phyloP scores from a whole-genome alignment of 1,140 invertebrate genomes.

The Drosophila gunungcola region DNA sequence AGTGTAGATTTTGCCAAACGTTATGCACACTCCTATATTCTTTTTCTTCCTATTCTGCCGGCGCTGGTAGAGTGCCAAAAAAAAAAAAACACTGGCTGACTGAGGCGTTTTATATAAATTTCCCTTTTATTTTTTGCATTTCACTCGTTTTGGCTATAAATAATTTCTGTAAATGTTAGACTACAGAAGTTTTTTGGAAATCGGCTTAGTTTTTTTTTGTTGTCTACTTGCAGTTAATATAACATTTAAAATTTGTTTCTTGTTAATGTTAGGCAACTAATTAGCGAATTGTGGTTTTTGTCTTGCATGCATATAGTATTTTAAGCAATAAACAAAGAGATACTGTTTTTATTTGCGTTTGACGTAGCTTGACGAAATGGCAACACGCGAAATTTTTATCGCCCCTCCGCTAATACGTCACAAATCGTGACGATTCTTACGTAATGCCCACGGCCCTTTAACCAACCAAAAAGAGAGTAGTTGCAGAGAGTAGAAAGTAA shows the following conservation, averaged over 20 bases:
- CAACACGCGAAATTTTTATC: constrained; percentile 75
- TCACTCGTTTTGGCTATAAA: constrained; percentile 33
- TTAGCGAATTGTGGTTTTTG: not conserved
- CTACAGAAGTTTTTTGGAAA: constrained; percentile 1
- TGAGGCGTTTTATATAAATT: constrained; percentile 17
- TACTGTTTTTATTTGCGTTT: constrained; percentile 16
- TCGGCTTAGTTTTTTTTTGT: constrained; percentile 15
- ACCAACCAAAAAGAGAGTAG: constrained; percentile 26
- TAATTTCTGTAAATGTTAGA: constrained; percentile 43
- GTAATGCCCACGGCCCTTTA: constrained; percentile 53
- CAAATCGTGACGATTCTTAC: constrained; percentile 65
- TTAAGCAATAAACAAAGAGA: not conserved
- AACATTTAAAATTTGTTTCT: no score
- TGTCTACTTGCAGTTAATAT: not conserved
- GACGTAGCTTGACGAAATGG: constrained; percentile 47
- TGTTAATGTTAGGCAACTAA: not conserved
- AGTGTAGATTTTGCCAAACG: constrained; percentile 41
- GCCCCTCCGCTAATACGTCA: constrained; percentile 70
- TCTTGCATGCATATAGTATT: constrained; percentile 1
- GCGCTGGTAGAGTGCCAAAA: constrained; percentile 30
- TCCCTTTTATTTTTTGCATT: constrained; percentile 2
- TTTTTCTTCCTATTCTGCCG: constrained; percentile 25
- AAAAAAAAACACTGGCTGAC: constrained; percentile 26
- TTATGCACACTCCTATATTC: constrained; percentile 48
- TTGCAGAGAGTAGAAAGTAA: not conserved